Base-by-base conservation (phyloP, 2,113 vertebrate genomes). In the Myotis davidii region DNA sequence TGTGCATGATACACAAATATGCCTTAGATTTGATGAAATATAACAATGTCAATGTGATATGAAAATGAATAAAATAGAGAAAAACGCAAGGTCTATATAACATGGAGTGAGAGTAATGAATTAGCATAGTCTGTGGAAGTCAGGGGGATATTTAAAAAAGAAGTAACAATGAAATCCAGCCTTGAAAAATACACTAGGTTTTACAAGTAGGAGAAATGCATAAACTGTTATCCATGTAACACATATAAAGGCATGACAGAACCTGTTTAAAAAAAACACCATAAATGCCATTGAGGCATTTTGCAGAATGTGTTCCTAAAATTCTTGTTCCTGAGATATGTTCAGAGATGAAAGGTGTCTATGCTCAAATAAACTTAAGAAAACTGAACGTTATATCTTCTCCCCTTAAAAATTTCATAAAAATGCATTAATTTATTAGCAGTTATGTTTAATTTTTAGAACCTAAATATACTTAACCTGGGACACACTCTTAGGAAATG, bases 1-100 rank as follows among this genome's bases (percentile, higher is more conserved):
- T 0, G 11, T 69, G 61, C 12, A 45, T 1, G 1, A 13, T 18
- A 32, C 0, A 45, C n/a, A 8, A 70, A 16, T 81, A 12, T 34
- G 4, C 20, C 21, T 59, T 77, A 67, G 18, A 79, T 56, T 72
- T 88, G 5, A 61, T 42, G 5, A 81, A 45, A 67, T 88, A 54
- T 23, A 9, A 0, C 1, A 23, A 76, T 18, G 6, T 18, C 56
- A 1, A 48, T 39, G 61, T 23, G 34, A 48, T 23, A 52, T 86
- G 23, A 77, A 86, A 64, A 32, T 1, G 37, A 59, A 5, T 84
- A 72, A 84, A 20, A 29, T 25, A 54, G 54, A 59, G 12, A 72
- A 0, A n/a, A 45, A 39, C 1, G 37, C 6, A 37, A 72, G 10
- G 79, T 1, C 11, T 42, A 37, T 29, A 10, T 2, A 95, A 56